Evolutionary conservation across 2,797 vertebrate species (phyloP).

Genomic region (Chiroxiphia lanceolata): DNA sequence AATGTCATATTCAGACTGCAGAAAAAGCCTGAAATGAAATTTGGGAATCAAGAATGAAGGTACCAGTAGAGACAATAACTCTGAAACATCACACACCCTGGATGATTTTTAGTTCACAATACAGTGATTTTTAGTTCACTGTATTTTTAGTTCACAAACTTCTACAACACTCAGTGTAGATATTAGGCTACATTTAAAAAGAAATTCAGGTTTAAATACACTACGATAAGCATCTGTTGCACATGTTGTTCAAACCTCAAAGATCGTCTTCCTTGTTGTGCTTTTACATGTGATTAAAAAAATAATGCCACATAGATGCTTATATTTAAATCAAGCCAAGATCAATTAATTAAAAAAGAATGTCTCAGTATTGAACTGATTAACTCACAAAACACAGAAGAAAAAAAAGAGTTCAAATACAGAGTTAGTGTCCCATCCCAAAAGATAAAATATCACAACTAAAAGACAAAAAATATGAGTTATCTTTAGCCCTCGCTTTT

Average conservation of each 20-base stretch:
- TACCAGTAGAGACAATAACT: neutral
- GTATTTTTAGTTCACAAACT: neutral
- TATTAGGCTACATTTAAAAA: neutral
- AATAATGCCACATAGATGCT: neutral
- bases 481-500: neutral
- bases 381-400: neutral
- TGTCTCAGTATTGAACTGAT: neutral
- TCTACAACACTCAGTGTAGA: neutral
- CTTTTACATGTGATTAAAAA: neutral
- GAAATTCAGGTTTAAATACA: neutral
- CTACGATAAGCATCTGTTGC: neutral
- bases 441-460: neutral
- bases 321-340: neutral
- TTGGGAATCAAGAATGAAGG: neutral
- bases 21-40: slow-evolving; percentile 1
- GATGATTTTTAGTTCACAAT: neutral
- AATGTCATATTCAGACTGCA: neutral
- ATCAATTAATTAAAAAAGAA: neutral
- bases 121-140: too few species aligned
- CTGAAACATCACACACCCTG: neutral
- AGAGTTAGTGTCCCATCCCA: neutral
- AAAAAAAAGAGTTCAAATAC: neutral
- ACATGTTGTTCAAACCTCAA: neutral
- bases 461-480: neutral
- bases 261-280: neutral